Base-by-base conservation (phyloP, 2,797 vertebrate genomes). In the Basileuterus tristriatus region DNA sequence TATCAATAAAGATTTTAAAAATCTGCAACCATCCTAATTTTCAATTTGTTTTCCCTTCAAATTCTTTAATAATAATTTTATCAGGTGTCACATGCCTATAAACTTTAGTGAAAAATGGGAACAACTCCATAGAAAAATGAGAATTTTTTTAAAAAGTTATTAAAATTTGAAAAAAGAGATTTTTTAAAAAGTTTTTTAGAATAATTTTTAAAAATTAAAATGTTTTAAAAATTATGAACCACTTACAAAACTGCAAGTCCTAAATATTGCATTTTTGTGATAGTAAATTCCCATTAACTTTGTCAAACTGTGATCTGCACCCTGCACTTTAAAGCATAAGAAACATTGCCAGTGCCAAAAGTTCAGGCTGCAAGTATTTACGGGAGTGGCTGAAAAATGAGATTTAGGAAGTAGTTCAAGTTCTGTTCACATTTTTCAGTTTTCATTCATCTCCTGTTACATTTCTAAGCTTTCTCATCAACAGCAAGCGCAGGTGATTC, bases 361-460 rank as follows among this genome's bases (percentile, higher is more conserved):
- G 77, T 94, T 94, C 80, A 96, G 80, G 55, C 70, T 91, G 50
- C 76, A 96, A 94, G 56, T 90, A 96, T 94, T 96, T 93, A 86
- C 0, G 1, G 89, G 77, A 94, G 74, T 84, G 88, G 92, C 63
- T 95, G 78, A 91, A 95, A 95, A 95, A 95, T 72, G 80, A 88
- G 79, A 88, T 91, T 93, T 80, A 88, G 69, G 90, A 94, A 93
- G 59, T 65, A 65, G 59, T 90, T 94, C 72, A 72, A 80, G 56
- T 71, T 93, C 72, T 80, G 58, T 59, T 96, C 80, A 47, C 62
- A 75, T 96, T 95, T 95, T 88, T 92, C 80, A 90, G 46, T 78
- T 95, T 91, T 93, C 70, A 76, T 91, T 95, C 65, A 85, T 86
- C 64, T 92, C 43, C 46, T 85, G 36, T 89, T 93, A 80, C 37